Evolutionary conservation across 2,888 invertebrate species (phyloP).

Genomic region (Xylota segnis): DNA sequence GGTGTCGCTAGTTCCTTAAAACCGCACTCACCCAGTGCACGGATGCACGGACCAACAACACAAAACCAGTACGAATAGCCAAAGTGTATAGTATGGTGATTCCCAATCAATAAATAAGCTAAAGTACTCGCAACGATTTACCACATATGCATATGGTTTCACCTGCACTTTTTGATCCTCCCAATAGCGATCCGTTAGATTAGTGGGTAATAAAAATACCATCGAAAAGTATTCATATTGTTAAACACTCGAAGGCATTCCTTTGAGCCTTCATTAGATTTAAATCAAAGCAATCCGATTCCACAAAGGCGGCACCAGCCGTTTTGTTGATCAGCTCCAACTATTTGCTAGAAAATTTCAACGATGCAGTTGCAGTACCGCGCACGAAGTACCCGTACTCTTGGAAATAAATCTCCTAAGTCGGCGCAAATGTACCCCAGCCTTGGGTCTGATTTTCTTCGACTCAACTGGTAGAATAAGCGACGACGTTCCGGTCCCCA

Average conservation of each 20-base stretch:
- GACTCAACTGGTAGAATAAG: slow-evolving; percentile 14
- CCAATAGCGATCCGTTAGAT: slow-evolving; percentile 42
- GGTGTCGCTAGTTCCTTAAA: slow-evolving; percentile 32
- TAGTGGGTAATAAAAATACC: slow-evolving; percentile 63
- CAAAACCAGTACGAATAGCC: slow-evolving; percentile 12
- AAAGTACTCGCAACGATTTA: neutral
- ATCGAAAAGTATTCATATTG: slow-evolving; percentile 61
- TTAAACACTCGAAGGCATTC: slow-evolving; percentile 68
- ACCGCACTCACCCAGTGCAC: slow-evolving; percentile 1
- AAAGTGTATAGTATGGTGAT: slow-evolving; percentile 24
- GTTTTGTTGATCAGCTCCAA: slow-evolving; percentile 39
- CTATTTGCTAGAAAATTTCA: slow-evolving; percentile 45
- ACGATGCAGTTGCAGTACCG: slow-evolving; percentile 31
- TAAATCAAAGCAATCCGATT: slow-evolving; percentile 65
- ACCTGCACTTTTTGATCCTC: neutral
- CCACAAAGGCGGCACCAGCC: slow-evolving; percentile 39
- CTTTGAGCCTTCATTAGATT: slow-evolving; percentile 69
- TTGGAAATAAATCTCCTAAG: slow-evolving; percentile 62
- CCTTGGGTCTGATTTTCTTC: slow-evolving; percentile 31
- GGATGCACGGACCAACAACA: neutral
- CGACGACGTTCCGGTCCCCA: slow-evolving; percentile 63
- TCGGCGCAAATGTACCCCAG: slow-evolving; percentile 42
- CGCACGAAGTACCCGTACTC: slow-evolving; percentile 32
- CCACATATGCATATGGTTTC: slow-evolving; percentile 20
- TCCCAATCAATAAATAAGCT: slow-evolving; percentile 50